Base-by-base conservation (phyloP, 1,140 invertebrate species). In the Dolichoris vasculosae region DNA sequence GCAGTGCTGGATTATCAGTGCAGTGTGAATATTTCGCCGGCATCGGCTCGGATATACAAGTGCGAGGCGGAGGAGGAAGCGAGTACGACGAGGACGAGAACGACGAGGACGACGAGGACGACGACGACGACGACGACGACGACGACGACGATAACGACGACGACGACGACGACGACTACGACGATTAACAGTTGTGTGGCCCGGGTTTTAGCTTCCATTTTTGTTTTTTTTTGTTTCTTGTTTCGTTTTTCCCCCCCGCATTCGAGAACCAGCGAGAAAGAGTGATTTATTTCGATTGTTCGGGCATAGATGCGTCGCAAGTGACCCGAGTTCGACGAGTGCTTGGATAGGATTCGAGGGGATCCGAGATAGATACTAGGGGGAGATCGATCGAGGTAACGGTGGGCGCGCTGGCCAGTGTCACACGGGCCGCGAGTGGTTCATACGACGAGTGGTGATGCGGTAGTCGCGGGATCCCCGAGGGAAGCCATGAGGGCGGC, bases 401-500 rank as follows among this genome's bases (percentile, higher is more conserved):
- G 17, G 67, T 63, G 69, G 30, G 69, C 32, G 71, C 55, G 32
- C 55, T 30, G 84, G 79, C 84, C 88, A 83, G 80, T 84, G 85
- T 59, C 71, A 86, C 77, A 75, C 67, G 48, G 64, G 84, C 83
- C 86, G 88, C 73, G 63, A 82, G 77, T 81, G 48, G 11, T 67
- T 78, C 55, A 83, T 26, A 83, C 38, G 91, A 89, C 88, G 86
- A 90, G 90, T 91, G 91, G 92, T 93, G 93, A 93, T 93, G 93
- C 92, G 93, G 93, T 93, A 93, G 93, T 93, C 89, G 91, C 88
- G 90, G 91, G 91, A 63, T 79, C 89, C 89, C 90, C 91, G 89
- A 92, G 92, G 93, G 91, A 93, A 93, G 93, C 92, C 92, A 93
- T 93, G 93, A 93, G 93, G 93, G 91, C 93, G 92, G 92, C 92